phyloP scores from a whole-genome alignment of 2,797 vertebrate species.

The Erethizon dorsatum region DNA sequence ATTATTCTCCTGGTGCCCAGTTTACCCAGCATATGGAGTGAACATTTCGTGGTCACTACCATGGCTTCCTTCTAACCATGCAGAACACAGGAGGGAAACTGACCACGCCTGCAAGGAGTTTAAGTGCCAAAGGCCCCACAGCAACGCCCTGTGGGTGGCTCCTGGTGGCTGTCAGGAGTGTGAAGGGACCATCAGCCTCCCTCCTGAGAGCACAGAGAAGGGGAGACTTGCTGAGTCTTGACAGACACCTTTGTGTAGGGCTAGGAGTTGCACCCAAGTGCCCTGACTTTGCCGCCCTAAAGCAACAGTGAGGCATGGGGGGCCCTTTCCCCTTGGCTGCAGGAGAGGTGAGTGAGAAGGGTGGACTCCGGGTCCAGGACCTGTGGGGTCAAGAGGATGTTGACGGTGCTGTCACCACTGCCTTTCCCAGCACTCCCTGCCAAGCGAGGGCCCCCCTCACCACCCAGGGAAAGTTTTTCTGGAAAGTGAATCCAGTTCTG shows the following conservation, averaged over 20 bases:
- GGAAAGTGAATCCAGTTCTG: constrained; percentile 64
- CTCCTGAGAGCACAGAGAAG: neutral
- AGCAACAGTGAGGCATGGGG: neutral
- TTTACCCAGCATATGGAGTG: neutral
- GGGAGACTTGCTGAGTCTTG: neutral
- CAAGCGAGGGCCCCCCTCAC: neutral
- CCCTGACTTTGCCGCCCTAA: neutral
- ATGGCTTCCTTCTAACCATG: neutral
- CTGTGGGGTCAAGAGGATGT: neutral
- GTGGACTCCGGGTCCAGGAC: neutral
- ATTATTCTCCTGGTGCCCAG: neutral
- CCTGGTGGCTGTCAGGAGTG: fast-evolving
- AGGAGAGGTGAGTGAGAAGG: neutral
- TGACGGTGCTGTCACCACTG: neutral
- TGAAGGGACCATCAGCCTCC: neutral
- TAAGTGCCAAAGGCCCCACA: neutral
- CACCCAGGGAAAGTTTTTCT: neutral
- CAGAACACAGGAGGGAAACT: neutral
- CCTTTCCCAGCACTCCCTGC: constrained; percentile 20
- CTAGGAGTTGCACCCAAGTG: neutral
- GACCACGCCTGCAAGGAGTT: neutral
- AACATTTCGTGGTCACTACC: neutral
- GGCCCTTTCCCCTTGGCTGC: neutral
- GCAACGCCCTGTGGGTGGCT: neutral
- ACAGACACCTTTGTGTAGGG: fast-evolving